These are phyloP conservation scores for Amphiprion clarkii DNA, from an alignment of 2,797 vertebrate genomes.

Conservation along the genomic window DNA sequence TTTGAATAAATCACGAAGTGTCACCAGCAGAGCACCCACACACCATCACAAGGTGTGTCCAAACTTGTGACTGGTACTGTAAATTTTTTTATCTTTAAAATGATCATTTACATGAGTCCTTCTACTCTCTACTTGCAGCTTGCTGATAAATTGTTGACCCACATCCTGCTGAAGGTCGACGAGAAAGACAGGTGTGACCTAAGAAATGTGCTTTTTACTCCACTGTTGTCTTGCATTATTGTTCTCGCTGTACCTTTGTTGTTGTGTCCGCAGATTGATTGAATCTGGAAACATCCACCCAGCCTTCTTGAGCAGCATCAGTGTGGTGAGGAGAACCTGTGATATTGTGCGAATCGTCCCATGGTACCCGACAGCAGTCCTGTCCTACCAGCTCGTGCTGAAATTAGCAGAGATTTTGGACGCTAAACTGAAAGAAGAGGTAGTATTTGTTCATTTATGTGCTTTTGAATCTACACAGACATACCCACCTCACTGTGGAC, in stretches of 20 bases:
- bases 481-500: neutral
- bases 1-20: no score
- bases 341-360: neutral
- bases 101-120: neutral
- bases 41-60: no score
- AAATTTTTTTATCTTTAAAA: neutral
- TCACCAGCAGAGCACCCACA: no score
- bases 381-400: slow-evolving; percentile 72
- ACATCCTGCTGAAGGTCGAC: slow-evolving; percentile 62
- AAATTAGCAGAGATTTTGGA: slow-evolving; percentile 68
- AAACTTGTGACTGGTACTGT: no score
- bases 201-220: neutral
- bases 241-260: neutral
- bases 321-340: slow-evolving; percentile 44
- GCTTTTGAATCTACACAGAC: neutral
- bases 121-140: slow-evolving; percentile 50
- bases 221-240: neutral
- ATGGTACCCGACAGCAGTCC: slow-evolving; percentile 50
- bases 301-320: slow-evolving; percentile 49
- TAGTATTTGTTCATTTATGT: rapidly evolving
- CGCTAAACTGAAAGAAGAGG: slow-evolving; percentile 56
- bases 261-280: slow-evolving; percentile 59
- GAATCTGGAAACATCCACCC: slow-evolving; percentile 13
- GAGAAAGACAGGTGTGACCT: slow-evolving; percentile 68
- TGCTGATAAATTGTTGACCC: slow-evolving; percentile 37